Percentiles rank a stretch among this genome's conserved stretches.
These are phyloP conservation scores for Sebastes paucispinis DNA, from an alignment of 2,797 vertebrate species.

Conservation along the genomic window DNA sequence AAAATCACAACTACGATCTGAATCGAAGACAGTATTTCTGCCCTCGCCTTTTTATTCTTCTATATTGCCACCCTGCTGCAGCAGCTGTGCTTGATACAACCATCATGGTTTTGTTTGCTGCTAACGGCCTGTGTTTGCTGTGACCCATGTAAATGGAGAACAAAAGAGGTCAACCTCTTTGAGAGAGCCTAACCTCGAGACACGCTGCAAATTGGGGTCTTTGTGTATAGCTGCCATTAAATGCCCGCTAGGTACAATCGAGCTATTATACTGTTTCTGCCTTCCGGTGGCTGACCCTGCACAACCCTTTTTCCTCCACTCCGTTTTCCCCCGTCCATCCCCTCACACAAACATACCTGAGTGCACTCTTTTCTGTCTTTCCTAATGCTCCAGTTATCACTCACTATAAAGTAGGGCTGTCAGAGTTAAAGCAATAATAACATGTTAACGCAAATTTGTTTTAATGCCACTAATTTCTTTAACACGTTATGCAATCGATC, in stretches of 20 bases:
- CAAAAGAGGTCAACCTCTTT: conserved; percentile 22
- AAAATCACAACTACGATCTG: neutral
- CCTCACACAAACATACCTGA: neutral
- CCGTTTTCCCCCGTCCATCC: neutral
- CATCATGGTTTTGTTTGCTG: conserved; percentile 17
- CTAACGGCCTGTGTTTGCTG: conserved; percentile 9
- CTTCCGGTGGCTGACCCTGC: neutral
- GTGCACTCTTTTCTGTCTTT: neutral
- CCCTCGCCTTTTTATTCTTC: neutral
- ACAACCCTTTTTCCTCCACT: neutral
- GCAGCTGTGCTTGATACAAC: neutral
- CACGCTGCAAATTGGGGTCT: conserved; percentile 55
- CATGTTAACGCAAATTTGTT: too few relatives aligned
- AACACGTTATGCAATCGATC: too few relatives aligned
- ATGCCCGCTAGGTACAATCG: conserved; percentile 31
- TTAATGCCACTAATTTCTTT: too few relatives aligned
- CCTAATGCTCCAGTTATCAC: neutral
- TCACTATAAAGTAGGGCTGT: neutral
- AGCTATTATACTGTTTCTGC: conserved; percentile 20
- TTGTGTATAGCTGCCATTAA: conserved; percentile 49
- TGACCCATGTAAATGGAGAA: conserved; percentile 26
- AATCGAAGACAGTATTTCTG: neutral
- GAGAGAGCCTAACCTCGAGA: conserved; percentile 31
- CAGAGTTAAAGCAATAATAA: too few relatives aligned
- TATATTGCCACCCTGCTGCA: neutral